Evolutionary conservation across 2,797 vertebrate genomes (phyloP), one percentile per base, ranked within the genome.

Genomic region (Tachyglossus aculeatus): DNA sequence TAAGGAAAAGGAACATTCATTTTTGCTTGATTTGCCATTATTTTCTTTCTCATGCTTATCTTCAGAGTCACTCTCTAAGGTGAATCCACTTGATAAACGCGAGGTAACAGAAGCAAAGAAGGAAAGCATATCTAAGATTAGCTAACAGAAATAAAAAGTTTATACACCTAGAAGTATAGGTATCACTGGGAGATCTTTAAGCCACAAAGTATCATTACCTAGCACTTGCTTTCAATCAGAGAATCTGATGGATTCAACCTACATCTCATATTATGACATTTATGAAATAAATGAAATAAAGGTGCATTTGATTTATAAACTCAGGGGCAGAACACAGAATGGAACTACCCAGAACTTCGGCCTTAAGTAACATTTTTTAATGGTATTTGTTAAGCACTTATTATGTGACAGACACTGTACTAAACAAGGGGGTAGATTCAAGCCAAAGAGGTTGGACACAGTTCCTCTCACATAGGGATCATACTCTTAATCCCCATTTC

Each of bases 1-100:
- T 80, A 84, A 91, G 71, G 68, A 78, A 72, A 82, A 59, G 58
- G 74, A 75, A 86, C 83, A 36, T 69, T 52, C 69, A 77, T 77
- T 86, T 74, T 18, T 36, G 78, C 77, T 79, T 81, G 67, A 76
- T 67, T 71, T 78, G 31, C 78, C 73, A 69, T 83, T 78, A 78
- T 53, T 83, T 67, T 81, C 54, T 9, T 0, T 4, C 36, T 80
- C 56, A 57, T 2, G 5, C 37, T 45, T 55, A 77, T 71, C 81
- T 84, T 60, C 25, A 40, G 82, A 83, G 60, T 38, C 71, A 79
- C 63, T n/a, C 44, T 56, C 27, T 56, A 66, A 73, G 67, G 62
- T 80, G 70, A 66, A 62, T 67, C 60, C 44, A 69, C 73, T 58
- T 80, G 53, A 70, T 59, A 83, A 78, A 63, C 53, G 70, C 40